Conservation (phyloP, 2,797 vertebrate genomes). For the Rhabdomys pumilio region DNA sequence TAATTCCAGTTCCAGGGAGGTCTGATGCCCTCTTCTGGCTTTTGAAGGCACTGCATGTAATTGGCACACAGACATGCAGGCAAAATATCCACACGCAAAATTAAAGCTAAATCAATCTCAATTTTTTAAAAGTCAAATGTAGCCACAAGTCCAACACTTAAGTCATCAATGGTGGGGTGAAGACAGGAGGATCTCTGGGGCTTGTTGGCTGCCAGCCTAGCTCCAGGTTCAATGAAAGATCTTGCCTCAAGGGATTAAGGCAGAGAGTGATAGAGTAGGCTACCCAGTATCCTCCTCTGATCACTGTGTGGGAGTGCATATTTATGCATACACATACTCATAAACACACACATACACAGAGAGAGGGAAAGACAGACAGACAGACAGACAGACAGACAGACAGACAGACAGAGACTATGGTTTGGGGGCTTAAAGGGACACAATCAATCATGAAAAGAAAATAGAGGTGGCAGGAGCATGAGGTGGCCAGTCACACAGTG, state of each 20-base stretch:
- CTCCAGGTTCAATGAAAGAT: background rate
- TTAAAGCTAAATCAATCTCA: background rate
- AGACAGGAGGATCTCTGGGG: background rate
- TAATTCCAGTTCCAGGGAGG: background rate
- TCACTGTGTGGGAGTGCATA: background rate
- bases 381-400: background rate
- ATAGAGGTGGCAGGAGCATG: background rate
- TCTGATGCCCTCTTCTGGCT: background rate
- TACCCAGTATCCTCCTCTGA: background rate
- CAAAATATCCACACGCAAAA: background rate
- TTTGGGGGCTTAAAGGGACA: background rate
- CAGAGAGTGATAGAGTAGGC: background rate
- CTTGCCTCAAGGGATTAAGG: background rate
- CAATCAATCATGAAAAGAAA: background rate
- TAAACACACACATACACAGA: background rate
- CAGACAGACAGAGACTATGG: background rate
- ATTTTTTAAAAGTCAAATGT: background rate
- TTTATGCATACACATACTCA: background rate
- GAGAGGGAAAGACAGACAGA: background rate
- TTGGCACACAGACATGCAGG: background rate
- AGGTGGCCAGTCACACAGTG: background rate
- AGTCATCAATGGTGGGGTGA: background rate
- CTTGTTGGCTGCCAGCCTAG: background rate
- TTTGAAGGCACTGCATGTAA: background rate
- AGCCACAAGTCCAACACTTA: background rate